Percentiles rank a stretch among this genome's conserved stretches.
These are phyloP conservation scores for Gopherus evgoodei DNA, from an alignment of 2,113 vertebrate species.

Conservation along the genomic window DNA sequence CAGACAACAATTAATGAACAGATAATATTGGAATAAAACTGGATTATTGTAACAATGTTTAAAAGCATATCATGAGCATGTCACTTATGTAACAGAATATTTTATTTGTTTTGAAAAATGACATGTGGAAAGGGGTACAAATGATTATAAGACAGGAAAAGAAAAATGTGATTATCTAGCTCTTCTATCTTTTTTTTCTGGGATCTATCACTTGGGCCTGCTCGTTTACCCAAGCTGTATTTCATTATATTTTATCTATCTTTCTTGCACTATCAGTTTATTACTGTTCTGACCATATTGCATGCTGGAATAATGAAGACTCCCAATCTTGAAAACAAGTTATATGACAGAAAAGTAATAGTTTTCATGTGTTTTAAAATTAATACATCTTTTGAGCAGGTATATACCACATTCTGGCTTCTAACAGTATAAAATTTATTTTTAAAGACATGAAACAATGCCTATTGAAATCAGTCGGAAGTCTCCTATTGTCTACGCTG, in stretches of 20 bases:
- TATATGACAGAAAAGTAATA: neutral
- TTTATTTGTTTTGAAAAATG: neutral
- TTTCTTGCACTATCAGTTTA: conserved; percentile 23
- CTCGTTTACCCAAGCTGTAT: conserved; percentile 18
- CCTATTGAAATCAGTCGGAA: neutral
- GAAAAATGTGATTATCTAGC: conserved; percentile 4
- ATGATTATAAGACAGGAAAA: neutral
- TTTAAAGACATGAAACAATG: neutral
- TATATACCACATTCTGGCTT: neutral
- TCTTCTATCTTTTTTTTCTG: conserved; percentile 13
- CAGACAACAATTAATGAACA: neutral
- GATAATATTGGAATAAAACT: neutral
- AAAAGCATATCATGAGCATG: neutral
- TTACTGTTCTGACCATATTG: conserved; percentile 18
- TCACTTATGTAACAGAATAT: neutral
- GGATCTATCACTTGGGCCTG: neutral
- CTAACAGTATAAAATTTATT: neutral
- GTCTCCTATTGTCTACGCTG: neutral
- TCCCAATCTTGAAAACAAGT: neutral
- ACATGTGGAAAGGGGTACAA: neutral
- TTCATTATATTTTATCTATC: conserved; percentile 52
- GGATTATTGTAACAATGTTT: neutral
- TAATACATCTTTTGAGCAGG: neutral
- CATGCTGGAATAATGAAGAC: neutral
- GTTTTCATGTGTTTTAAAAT: neutral